Conservation (phyloP, 2,888 invertebrate genomes). For the Microctonus hyperodae region DNA sequence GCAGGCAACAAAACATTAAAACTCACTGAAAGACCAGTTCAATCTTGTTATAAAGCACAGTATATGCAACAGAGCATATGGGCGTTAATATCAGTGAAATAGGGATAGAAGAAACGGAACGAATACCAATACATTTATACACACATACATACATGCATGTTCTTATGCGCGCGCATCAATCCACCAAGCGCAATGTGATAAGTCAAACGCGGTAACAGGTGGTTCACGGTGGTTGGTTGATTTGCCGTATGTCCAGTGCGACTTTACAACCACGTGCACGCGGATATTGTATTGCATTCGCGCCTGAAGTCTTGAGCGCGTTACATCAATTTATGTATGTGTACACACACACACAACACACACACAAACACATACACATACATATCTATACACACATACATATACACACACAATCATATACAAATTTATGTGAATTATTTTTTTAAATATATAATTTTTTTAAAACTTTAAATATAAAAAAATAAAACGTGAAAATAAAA, state of each 20-base stretch:
- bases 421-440: conserved; percentile 1
- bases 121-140: too few relatives aligned
- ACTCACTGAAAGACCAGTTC: too few relatives aligned
- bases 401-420: conserved; percentile 19
- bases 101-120: too few relatives aligned
- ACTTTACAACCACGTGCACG: conserved; percentile 45
- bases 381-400: too few relatives aligned
- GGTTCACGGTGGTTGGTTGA: conserved; percentile 60
- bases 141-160: background rate
- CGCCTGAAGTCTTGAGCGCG: conserved; percentile 44
- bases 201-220: conserved; percentile 59
- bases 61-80: too few relatives aligned
- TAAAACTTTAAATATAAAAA: too few relatives aligned
- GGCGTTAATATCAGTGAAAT: too few relatives aligned
- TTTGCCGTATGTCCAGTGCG: conserved; percentile 37
- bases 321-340: conserved; percentile 11
- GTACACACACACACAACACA: too few relatives aligned
- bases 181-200: conserved; percentile 36
- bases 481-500: too few relatives aligned
- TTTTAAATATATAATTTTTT: background rate
- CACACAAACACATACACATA: too few relatives aligned
- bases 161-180: conserved; percentile 40
- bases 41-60: too few relatives aligned
- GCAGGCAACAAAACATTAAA: too few relatives aligned
- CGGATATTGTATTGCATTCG: conserved; percentile 42